These are phyloP conservation scores for Xerus rutilus DNA, from an alignment of 2,797 vertebrate genomes.

Conservation along the genomic window DNA sequence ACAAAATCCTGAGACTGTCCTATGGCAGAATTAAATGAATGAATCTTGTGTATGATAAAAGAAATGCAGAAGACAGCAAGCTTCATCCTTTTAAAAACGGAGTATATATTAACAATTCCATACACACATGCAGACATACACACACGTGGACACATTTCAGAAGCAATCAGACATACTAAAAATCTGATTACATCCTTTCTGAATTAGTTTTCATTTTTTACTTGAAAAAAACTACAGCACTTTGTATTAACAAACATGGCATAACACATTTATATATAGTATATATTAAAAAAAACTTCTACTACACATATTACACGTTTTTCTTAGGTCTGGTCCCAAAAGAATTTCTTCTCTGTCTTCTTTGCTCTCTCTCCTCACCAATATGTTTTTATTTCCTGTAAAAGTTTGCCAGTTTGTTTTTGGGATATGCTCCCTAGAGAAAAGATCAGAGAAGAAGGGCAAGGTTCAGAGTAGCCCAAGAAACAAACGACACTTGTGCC, in stretches of 20 bases:
- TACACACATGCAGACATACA: background rate
- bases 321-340: background rate
- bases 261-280: background rate
- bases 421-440: background rate
- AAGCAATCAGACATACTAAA: slow-evolving; percentile 18
- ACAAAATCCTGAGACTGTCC: background rate
- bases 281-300: background rate
- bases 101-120: background rate
- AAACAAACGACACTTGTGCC: background rate
- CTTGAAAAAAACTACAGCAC: background rate
- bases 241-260: background rate
- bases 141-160: background rate
- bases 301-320: background rate
- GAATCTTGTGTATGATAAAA: background rate
- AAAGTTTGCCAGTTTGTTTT: background rate
- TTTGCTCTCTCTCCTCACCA: background rate
- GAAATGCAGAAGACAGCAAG: slow-evolving; percentile 20
- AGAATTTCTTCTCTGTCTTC: background rate
- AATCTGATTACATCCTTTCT: background rate
- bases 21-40: slow-evolving; percentile 4
- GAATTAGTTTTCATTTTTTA: slow-evolving; percentile 34
- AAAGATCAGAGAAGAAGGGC: background rate
- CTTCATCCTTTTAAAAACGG: slow-evolving; percentile 23
- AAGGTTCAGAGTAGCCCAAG: background rate
- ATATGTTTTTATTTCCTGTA: background rate